phyloP scores from a whole-genome alignment of 2,888 invertebrate genomes.

The Amblyjoppa fuscipennis region DNA sequence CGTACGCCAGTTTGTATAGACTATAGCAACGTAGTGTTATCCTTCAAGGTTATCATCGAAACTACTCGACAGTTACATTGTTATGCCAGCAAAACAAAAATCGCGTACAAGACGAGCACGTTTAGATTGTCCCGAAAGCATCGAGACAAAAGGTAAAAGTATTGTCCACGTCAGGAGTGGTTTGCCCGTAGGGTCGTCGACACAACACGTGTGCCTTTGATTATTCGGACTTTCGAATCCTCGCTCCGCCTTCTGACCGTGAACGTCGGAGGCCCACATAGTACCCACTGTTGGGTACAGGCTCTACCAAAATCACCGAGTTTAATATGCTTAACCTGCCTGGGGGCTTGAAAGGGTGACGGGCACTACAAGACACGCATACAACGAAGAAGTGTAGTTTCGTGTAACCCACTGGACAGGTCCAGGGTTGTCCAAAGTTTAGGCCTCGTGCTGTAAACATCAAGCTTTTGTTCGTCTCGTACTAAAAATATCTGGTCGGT shows the following conservation, averaged over 20 bases:
- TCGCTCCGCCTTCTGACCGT: slow-evolving; percentile 67
- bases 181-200: slow-evolving; percentile 61
- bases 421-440: slow-evolving; percentile 61
- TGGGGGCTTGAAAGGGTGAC: slow-evolving; percentile 40
- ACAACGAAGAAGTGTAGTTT: slow-evolving; percentile 36
- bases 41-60: neutral
- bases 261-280: slow-evolving; percentile 56
- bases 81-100: neutral
- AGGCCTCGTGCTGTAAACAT: slow-evolving; percentile 1
- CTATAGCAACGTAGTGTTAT: neutral
- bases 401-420: slow-evolving; percentile 33
- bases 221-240: slow-evolving; percentile 67
- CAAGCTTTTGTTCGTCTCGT: neutral
- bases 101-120: neutral
- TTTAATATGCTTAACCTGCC: slow-evolving; percentile 50
- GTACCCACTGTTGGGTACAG: slow-evolving; percentile 55
- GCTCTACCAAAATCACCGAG: slow-evolving; percentile 36
- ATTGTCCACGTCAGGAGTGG: slow-evolving; percentile 43
- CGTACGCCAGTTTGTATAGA: neutral
- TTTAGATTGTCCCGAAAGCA: slow-evolving; percentile 39
- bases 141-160: slow-evolving; percentile 45
- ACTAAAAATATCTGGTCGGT: neutral
- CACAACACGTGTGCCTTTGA: slow-evolving; percentile 47
- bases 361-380: slow-evolving; percentile 45
- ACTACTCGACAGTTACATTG: neutral